Base-by-base conservation (phyloP, 1,140 invertebrate genomes). In the Drosophila baimaii region DNA sequence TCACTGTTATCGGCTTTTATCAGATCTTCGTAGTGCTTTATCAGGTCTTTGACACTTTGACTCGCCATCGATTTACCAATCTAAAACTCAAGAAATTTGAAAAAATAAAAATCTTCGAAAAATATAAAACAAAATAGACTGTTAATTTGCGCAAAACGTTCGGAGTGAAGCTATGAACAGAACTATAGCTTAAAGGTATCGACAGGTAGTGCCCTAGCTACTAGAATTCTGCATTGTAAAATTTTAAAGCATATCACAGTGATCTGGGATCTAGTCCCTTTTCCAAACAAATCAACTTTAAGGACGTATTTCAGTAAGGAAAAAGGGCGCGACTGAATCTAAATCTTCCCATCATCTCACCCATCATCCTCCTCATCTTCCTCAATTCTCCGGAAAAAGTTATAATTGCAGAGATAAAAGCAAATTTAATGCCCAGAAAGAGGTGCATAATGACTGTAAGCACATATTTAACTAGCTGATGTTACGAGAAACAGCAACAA, bases 371-470 rank as follows among this genome's bases (percentile, higher is more conserved):
- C 17, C 29, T 21, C 49, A 7, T 21, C 12, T 33, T 33, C 3
- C 13, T 8, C 17, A 52, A 33, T 33, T 21, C 19, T 33, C 0
- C 8, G 31, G 19, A 35, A 54, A 54, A 54, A 54, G 31, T 54
- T 35, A 35, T 71, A 54, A 54, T 54, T 54, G 51, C 31, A n/a
- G 51, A 35, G 33, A 64, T 47, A 63, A 75, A 64, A 64, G 49
- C 51, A 41, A 55, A 75, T 65, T 75, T 75, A 75, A 75, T 64
- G 59, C 49, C 51, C 70, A 64, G 63, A 74, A 75, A 64, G 58
- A 76, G 47, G 39, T 66, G 74, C 62, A 54, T 76, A 76, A 76
- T 76, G 73, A 76, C 73, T 58, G 68, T 56, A 61, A 77, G 75
- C 64, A 56, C 63, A 35, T 37, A 59, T 52, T 70, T 70, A 56